These are phyloP conservation scores for Drosophila mulleri DNA, from an alignment of 2,888 invertebrate species.

Conservation along the genomic window DNA sequence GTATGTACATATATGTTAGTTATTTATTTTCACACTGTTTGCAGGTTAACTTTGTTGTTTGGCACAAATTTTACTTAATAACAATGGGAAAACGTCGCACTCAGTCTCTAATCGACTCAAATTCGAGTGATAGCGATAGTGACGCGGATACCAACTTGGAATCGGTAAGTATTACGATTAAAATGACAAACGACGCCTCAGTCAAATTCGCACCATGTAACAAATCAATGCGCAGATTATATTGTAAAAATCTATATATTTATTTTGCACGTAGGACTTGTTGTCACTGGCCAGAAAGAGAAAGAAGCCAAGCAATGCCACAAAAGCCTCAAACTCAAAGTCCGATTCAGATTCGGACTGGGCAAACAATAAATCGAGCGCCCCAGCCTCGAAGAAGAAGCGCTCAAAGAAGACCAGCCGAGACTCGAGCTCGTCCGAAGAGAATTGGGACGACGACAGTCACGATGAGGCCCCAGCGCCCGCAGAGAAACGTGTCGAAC, in stretches of 20 bases:
- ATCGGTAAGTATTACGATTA: conserved; percentile 88
- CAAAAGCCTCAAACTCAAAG: conserved; percentile 84
- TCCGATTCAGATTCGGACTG: conserved; percentile 87
- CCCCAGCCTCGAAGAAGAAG: conserved; percentile 84
- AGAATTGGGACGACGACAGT: conserved; percentile 84
- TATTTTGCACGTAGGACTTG: conserved; percentile 88
- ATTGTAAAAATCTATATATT: conserved; percentile 43
- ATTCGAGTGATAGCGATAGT: conserved; percentile 92
- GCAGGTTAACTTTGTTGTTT: conserved; percentile 61
- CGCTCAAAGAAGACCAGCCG: conserved; percentile 82
- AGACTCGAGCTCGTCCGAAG: conserved; percentile 82
- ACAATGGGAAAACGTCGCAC: conserved; percentile 93
- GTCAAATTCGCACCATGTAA: conserved; percentile 30
- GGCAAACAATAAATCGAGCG: conserved; percentile 82
- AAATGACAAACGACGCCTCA: not conserved
- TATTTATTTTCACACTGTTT: conserved; percentile 62
- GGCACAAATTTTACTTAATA: conserved; percentile 52
- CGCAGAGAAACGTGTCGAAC: conserved; percentile 58
- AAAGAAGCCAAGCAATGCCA: conserved; percentile 86
- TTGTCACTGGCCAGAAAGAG: conserved; percentile 92
- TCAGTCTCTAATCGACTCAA: conserved; percentile 92
- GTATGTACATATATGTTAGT: conserved; percentile 43
- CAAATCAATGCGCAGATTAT: conserved; percentile 25
- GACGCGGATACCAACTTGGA: conserved; percentile 92
- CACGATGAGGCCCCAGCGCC: conserved; percentile 76